Percentiles rank a stretch among this genome's conserved stretches.
Evolutionary conservation across 2,113 vertebrate genomes (phyloP).

Genomic region (Rousettus leschenaultii): DNA sequence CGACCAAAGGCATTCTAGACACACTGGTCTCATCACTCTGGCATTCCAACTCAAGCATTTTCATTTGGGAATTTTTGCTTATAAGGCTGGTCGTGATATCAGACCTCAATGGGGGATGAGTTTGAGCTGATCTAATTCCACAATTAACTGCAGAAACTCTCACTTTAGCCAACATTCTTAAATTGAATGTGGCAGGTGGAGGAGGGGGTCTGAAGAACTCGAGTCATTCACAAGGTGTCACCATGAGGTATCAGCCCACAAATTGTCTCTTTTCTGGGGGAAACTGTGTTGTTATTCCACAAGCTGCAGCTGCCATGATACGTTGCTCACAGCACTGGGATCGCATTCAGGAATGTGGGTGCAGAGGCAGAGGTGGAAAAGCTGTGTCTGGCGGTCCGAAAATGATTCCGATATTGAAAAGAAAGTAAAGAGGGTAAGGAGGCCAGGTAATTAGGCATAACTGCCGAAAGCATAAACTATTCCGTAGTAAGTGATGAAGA

Average conservation of each 20-base stretch:
- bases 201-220: neutral
- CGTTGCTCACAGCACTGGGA: neutral
- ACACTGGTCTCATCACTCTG: neutral
- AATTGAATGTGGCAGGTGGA: neutral
- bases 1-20: neutral
- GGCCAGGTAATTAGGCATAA: neutral
- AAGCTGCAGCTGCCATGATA: neutral
- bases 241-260: conserved; percentile 14
- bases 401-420: neutral
- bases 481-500: neutral
- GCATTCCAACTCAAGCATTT: neutral
- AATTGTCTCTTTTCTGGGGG: neutral
- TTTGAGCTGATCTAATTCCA: neutral
- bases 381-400: neutral
- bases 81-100: neutral
- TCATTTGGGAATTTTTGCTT: neutral
- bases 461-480: neutral
- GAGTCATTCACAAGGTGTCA: conserved; percentile 34
- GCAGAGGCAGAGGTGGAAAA: neutral
- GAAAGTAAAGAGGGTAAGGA: neutral
- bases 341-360: neutral
- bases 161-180: neutral
- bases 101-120: neutral
- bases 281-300: neutral
- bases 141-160: conserved; percentile 19